Conservation (phyloP, 2,888 invertebrate species). For the Thelaira solivaga region DNA sequence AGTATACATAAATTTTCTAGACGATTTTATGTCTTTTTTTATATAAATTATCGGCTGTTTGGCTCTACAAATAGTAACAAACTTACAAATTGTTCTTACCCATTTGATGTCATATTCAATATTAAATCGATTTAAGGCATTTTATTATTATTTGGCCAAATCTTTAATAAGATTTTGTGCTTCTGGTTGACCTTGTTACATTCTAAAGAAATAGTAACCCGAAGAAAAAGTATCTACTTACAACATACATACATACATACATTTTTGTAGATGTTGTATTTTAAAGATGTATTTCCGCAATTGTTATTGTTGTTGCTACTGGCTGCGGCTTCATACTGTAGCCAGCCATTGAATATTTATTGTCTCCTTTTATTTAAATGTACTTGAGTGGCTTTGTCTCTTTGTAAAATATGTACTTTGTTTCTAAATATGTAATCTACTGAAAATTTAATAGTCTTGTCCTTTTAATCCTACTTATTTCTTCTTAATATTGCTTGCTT, state of each 20-base stretch:
- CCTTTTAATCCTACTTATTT: not conserved
- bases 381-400: not conserved
- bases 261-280: not conserved
- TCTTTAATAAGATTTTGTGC: not conserved
- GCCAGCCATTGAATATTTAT: not conserved
- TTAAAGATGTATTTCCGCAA: not conserved
- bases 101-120: constrained; percentile 20
- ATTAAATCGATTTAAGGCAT: not conserved
- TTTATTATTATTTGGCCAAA: constrained; percentile 11
- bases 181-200: constrained; percentile 42
- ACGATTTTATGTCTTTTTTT: too few relatives aligned
- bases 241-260: not conserved
- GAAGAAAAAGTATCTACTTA: not conserved
- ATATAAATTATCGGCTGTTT: too few relatives aligned
- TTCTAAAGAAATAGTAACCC: constrained; percentile 11
- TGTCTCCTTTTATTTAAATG: not conserved
- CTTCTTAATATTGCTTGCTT: not conserved
- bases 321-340: too few relatives aligned
- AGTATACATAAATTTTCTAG: too few relatives aligned
- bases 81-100: not conserved
- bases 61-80: too few relatives aligned
- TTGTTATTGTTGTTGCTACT: not conserved
- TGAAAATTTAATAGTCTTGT: constrained; percentile 28
- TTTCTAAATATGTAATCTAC: constrained; percentile 25
- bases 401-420: not conserved